These are phyloP conservation scores for Meandrina meandrites DNA, from an alignment of 92 coral and sea anemone genomes.

Conservation along the genomic window DNA sequence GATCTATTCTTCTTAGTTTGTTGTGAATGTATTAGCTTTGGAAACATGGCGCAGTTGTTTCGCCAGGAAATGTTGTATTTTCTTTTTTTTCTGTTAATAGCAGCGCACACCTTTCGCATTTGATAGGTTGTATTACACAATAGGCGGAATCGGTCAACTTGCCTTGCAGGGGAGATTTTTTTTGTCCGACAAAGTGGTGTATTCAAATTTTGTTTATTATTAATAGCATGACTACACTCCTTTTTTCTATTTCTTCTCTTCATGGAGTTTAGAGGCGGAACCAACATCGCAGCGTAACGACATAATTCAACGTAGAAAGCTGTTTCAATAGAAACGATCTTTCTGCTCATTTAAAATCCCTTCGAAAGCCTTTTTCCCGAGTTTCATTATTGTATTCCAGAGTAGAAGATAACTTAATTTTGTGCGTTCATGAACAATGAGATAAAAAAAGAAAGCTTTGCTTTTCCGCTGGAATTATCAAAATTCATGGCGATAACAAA, in stretches of 20 bases:
- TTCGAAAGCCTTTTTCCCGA: too few relatives aligned
- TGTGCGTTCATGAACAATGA: constrained; percentile 4
- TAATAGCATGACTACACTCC: not conserved
- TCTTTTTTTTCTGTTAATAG: too few relatives aligned
- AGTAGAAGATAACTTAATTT: not conserved
- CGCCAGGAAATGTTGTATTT: not conserved
- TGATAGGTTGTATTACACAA: not conserved
- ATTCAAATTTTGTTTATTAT: constrained; percentile 8
- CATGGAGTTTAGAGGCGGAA: constrained; percentile 9
- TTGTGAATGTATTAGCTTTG: not conserved
- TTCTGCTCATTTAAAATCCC: not conserved
- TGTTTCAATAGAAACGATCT: constrained; percentile 1
- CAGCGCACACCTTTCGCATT: not conserved
- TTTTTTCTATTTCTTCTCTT: not conserved
- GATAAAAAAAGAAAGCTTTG: not conserved
- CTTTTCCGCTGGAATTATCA: constrained; percentile 19
- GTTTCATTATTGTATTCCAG: not conserved
- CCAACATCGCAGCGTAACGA: not conserved
- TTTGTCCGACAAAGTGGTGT: not conserved
- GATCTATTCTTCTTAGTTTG: constrained; percentile 2
- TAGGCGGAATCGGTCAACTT: not conserved
- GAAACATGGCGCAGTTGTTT: not conserved
- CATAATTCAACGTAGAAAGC: constrained; percentile 18
- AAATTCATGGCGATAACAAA: not conserved
- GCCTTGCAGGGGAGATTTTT: not conserved